A percentile compares a stretch with the other conserved stretches of the same genome.
Evolutionary conservation across 1,140 invertebrate genomes (phyloP).

Genomic region (Drosophila virilis): DNA sequence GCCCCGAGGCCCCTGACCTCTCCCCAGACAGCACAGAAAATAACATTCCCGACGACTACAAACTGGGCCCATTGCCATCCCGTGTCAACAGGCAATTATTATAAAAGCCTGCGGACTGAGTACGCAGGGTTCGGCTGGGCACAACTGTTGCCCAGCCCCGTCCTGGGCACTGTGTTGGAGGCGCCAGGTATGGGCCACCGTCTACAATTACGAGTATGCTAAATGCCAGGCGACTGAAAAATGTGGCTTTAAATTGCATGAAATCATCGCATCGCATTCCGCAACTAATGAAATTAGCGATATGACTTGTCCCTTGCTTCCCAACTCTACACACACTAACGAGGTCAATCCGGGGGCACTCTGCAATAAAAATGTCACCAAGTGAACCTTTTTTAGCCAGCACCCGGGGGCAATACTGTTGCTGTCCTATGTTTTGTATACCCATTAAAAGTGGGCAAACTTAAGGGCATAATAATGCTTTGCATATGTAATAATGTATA

Average conservation of each 20-base stretch:
- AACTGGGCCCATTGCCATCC: constrained; percentile 56
- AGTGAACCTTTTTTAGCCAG: constrained; percentile 31
- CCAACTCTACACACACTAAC: constrained; percentile 17
- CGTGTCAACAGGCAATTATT: constrained; percentile 83
- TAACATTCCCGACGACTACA: not conserved
- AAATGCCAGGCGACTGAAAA: constrained; percentile 76
- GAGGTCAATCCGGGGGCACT: constrained; percentile 25
- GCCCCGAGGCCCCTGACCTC: not conserved
- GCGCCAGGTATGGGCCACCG: not conserved
- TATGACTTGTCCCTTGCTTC: constrained; percentile 11
- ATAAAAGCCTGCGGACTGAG: constrained; percentile 67
- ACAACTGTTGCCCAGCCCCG: constrained; percentile 32
- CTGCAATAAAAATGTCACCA: constrained; percentile 50
- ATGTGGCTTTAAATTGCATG: constrained; percentile 81
- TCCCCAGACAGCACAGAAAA: not conserved
- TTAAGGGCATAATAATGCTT: not conserved
- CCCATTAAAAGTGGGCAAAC: not conserved
- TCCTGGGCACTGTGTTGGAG: not conserved
- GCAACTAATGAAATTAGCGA: constrained; percentile 78
- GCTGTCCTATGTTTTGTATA: no score
- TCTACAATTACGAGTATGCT: constrained; percentile 66
- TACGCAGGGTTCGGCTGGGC: not conserved
- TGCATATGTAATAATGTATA: no score
- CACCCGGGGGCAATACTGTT: not conserved
- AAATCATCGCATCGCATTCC: constrained; percentile 77